Base-by-base conservation (phyloP, 1,140 invertebrate species). In the Drosophila sp. region DNA sequence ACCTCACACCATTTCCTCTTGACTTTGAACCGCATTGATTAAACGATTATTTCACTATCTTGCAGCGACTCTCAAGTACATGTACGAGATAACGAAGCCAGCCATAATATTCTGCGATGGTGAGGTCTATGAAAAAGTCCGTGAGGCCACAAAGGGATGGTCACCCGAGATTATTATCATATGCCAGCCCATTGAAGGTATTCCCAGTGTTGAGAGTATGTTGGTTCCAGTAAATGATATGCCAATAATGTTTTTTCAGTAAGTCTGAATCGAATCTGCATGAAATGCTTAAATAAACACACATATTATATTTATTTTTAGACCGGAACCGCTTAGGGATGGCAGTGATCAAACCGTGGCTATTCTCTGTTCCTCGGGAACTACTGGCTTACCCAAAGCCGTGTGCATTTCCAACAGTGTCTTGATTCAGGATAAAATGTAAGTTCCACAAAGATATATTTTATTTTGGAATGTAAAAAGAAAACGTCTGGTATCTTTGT, bases 311-410 rank as follows among this genome's bases (percentile, higher is more conserved):
- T 27, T 32, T 27, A 29, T 50, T n/a, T 53, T 76, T 50, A 82
- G 80, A 6, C 70, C 77, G 1, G 57, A 72, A 18, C 38, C 40
- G 0, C 41, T 80, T 1, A 61, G 16, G 6, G 13, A 43, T 9
- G 78, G 76, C 8, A 45, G 40, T 4, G 76, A 82, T 18, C 76
- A 84, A 59, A 80, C 78, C 14, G 67, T 77, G 5, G 66, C 78
- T 1, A 90, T 93, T 46, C 61, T 93, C 0, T 92, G 81, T 48
- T 94, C 95, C 0, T 96, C 95, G 61, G 96, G 96, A 11, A 96
- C 96, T 2, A 96, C 95, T 29, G 95, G 96, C 50, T 81, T 94
- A 18, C 95, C 96, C 1, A 97, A 97, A 92, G 95, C 95, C 21
- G 96, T 96, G 0, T 93, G 94, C 86, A 81, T 96, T 2, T 95